These are phyloP conservation scores for Gymnosoma rotundatum DNA, from an alignment of 2,888 invertebrate species.

Conservation along the genomic window DNA sequence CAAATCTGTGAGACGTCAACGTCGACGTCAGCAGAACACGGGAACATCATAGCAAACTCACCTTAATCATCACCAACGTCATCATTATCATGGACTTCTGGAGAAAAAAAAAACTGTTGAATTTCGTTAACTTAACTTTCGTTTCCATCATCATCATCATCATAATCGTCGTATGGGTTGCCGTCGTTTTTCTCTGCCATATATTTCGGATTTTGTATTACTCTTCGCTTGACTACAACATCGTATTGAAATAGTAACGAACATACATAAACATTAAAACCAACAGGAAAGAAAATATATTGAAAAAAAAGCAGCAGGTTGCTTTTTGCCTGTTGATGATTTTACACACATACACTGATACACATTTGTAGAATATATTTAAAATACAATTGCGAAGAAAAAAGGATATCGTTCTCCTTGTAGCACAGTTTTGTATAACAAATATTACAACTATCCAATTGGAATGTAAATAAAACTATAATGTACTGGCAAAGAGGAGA, in stretches of 20 bases:
- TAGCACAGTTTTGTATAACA: slow-evolving; percentile 52
- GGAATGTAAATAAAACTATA: slow-evolving; percentile 31
- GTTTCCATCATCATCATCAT: slow-evolving; percentile 39
- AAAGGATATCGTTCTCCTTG: slow-evolving; percentile 41
- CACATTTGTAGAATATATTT: too few relatives aligned
- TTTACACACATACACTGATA: neutral
- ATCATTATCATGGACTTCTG: slow-evolving; percentile 18
- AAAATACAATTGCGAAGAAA: slow-evolving; percentile 3
- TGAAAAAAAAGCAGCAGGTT: slow-evolving; percentile 59
- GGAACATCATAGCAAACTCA: slow-evolving; percentile 28
- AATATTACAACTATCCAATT: slow-evolving; percentile 32
- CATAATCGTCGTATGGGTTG: neutral
- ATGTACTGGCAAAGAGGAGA: neutral
- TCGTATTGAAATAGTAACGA: slow-evolving; percentile 45
- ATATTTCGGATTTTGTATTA: slow-evolving; percentile 51
- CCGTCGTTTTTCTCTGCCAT: slow-evolving; percentile 47
- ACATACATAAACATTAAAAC: slow-evolving; percentile 3
- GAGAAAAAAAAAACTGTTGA: slow-evolving; percentile 69
- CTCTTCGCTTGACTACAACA: slow-evolving; percentile 49
- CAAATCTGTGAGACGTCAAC: slow-evolving; percentile 22
- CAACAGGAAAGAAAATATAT: slow-evolving; percentile 38
- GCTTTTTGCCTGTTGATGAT: slow-evolving; percentile 66
- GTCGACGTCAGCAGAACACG: slow-evolving; percentile 34
- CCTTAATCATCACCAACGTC: slow-evolving; percentile 44
- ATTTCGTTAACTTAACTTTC: slow-evolving; percentile 53